phyloP scores from a whole-genome alignment of 1,140 invertebrate genomes.

The Drosophila leontia region DNA sequence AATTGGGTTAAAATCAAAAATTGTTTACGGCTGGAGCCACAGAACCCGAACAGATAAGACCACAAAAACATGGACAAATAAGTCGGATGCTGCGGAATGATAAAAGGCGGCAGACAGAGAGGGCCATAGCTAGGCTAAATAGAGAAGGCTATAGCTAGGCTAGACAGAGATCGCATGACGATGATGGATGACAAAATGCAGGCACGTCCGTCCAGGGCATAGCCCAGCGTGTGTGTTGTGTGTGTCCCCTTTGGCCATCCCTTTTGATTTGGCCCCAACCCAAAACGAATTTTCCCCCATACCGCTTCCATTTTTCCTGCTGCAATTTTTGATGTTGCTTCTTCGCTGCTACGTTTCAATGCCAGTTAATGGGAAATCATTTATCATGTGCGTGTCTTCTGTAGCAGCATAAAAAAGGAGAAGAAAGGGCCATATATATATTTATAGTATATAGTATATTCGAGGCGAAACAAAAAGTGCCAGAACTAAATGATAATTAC shows the following conservation, averaged over 20 bases:
- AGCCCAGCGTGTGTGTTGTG: not conserved
- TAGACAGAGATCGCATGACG: constrained; percentile 32
- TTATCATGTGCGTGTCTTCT: constrained; percentile 77
- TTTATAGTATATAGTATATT: not conserved
- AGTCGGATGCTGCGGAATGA: constrained; percentile 30
- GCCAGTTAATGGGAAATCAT: constrained; percentile 82
- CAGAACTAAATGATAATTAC: constrained; percentile 83
- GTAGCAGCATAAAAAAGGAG: constrained; percentile 10
- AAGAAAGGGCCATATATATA: constrained; percentile 1
- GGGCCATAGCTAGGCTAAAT: not conserved
- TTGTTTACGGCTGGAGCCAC: constrained; percentile 26
- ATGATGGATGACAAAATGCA: constrained; percentile 79
- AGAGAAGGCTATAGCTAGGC: constrained; percentile 1
- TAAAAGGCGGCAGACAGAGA: constrained; percentile 34
- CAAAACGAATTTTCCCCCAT: not conserved
- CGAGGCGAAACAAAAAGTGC: constrained; percentile 64
- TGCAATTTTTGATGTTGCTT: constrained; percentile 48
- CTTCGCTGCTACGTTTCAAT: constrained; percentile 49
- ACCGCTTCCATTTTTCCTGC: constrained; percentile 22
- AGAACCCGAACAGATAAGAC: constrained; percentile 22
- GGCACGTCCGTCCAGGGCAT: constrained; percentile 31
- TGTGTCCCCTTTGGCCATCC: constrained; percentile 18
- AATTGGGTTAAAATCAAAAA: constrained; percentile 51
- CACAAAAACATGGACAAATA: constrained; percentile 43
- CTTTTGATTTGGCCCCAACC: constrained; percentile 17